phyloP scores from a whole-genome alignment of 2,797 vertebrate genomes.

The Psittacula derbiana region DNA sequence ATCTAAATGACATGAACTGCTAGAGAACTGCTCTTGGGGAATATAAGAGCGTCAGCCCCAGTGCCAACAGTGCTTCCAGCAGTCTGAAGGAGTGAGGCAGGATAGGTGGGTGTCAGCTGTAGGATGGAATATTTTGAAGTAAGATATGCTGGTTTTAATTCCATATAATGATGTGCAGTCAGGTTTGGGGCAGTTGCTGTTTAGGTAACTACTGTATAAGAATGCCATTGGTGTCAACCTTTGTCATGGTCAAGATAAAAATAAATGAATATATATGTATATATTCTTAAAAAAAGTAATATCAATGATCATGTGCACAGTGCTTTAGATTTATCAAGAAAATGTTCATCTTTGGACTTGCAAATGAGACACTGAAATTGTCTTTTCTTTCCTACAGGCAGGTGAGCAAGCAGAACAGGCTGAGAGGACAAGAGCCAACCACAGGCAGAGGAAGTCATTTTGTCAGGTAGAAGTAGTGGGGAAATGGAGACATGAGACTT shows the following conservation, averaged over 20 bases:
- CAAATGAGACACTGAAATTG: neutral
- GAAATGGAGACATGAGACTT: rapidly evolving
- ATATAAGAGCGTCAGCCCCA: neutral
- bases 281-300: rapidly evolving
- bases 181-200: neutral
- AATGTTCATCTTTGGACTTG: neutral
- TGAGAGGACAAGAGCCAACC: neutral
- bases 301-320: rapidly evolving
- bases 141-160: neutral
- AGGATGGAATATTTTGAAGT: neutral
- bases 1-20: neutral
- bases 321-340: neutral
- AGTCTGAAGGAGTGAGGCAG: neutral
- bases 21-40: neutral
- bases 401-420: neutral
- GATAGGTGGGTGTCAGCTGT: neutral
- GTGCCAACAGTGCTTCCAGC: neutral
- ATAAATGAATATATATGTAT: rapidly evolving
- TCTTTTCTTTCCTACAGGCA: neutral
- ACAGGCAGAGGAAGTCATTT: neutral
- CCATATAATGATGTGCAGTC: neutral
- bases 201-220: neutral
- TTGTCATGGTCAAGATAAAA: neutral
- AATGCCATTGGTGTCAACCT: neutral
- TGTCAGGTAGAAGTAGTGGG: neutral